Percentiles rank a stretch among this genome's conserved stretches.
Evolutionary conservation across 53 echinoderm and acorn worm species (phyloP).

Genomic region (Luidia sarsii): DNA sequence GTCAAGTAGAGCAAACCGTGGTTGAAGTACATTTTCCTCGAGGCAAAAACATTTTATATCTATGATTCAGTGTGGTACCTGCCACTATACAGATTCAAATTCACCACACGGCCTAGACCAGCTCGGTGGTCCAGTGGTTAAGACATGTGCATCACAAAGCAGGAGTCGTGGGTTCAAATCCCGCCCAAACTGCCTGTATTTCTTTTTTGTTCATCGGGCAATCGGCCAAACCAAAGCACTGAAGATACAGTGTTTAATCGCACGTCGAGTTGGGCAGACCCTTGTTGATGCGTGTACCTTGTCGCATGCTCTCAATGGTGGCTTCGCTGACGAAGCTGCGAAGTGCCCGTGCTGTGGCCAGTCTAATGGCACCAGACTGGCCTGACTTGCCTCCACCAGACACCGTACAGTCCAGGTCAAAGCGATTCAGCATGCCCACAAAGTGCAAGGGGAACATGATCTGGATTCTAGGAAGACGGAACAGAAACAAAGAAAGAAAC

Average conservation of each 20-base stretch:
- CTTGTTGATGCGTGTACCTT: constrained; percentile 62
- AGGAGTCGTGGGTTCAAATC: too few relatives aligned
- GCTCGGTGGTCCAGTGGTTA: too few relatives aligned
- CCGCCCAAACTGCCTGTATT: too few relatives aligned
- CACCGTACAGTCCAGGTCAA: constrained; percentile 79
- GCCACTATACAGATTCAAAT: too few relatives aligned
- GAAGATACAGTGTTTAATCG: not conserved
- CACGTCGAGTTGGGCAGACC: not conserved
- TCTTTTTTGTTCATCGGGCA: not conserved
- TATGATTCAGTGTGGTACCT: too few relatives aligned
- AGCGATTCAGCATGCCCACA: constrained; percentile 74
- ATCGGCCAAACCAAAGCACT: not conserved
- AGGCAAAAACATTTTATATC: too few relatives aligned
- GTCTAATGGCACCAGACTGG: constrained; percentile 81
- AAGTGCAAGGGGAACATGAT: constrained; percentile 95
- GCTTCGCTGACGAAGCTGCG: constrained; percentile 78
- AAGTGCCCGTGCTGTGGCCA: constrained; percentile 78
- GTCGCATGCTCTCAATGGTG: constrained; percentile 85
- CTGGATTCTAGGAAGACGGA: constrained; percentile 58
- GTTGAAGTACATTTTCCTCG: too few relatives aligned
- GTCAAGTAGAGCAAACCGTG: too few relatives aligned
- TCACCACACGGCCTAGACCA: too few relatives aligned
- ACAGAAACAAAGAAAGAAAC: not conserved
- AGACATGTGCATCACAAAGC: too few relatives aligned
- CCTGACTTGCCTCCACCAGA: constrained; percentile 74